phyloP scores from a whole-genome alignment of 2,113 vertebrate species.

The Vanacampus margaritifer region DNA sequence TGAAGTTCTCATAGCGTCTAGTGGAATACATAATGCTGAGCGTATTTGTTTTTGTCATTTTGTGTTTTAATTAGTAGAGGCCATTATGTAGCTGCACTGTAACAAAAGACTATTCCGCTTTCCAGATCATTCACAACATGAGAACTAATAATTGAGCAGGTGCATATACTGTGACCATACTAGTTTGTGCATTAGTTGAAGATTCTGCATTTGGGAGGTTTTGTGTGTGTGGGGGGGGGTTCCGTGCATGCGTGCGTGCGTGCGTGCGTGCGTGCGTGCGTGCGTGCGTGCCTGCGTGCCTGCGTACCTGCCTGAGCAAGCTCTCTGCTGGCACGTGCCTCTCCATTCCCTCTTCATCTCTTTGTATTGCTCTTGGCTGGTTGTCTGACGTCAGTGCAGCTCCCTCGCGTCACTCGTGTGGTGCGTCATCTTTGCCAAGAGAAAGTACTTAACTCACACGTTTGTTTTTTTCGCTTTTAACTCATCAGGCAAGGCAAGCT shows the following conservation, averaged over 20 bases:
- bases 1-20: conserved; percentile 41
- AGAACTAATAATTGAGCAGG: no score
- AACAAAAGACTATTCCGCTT: conserved; percentile 28
- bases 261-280: no score
- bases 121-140: neutral
- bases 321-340: conserved; percentile 16
- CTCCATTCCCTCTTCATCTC: conserved; percentile 21
- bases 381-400: conserved; percentile 34
- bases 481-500: neutral
- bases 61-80: conserved; percentile 45
- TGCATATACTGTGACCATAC: no score
- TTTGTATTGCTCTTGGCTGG: conserved; percentile 12
- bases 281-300: no score
- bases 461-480: neutral
- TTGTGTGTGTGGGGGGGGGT: no score
- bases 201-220: no score
- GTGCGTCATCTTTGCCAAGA: conserved; percentile 14
- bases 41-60: conserved; percentile 58
- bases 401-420: conserved; percentile 10
- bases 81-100: conserved; percentile 21
- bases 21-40: conserved; percentile 35
- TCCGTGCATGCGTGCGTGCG: no score
- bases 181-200: no score
- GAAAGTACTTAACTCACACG: neutral
- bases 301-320: no score